phyloP scores from a whole-genome alignment of 2,888 invertebrate species.

The Scaptomyza cyrtandrae region DNA sequence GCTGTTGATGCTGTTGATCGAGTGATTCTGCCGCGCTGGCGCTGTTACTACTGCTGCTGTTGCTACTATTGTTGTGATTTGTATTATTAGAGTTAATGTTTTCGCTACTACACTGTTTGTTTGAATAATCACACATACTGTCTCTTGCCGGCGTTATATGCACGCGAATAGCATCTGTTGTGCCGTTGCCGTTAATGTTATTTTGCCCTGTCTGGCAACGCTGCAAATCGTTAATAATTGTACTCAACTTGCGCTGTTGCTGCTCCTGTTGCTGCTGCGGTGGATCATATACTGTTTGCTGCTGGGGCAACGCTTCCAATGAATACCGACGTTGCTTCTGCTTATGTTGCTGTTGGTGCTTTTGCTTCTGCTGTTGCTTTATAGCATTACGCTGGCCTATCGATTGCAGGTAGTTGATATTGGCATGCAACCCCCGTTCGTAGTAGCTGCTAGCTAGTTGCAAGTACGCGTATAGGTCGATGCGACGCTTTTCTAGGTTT shows the following conservation, averaged over 20 bases:
- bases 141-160: conserved; percentile 65
- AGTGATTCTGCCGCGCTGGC: conserved; percentile 10
- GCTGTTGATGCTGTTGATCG: conserved; percentile 46
- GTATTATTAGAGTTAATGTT: conserved; percentile 13
- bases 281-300: conserved; percentile 28
- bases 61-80: background rate
- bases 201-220: conserved; percentile 30
- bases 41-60: conserved; percentile 19
- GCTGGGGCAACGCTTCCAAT: conserved; percentile 38
- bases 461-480: conserved; percentile 68
- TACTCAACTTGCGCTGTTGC: conserved; percentile 31
- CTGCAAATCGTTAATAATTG: conserved; percentile 52
- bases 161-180: conserved; percentile 70
- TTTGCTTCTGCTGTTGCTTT: conserved; percentile 48
- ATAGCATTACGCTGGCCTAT: conserved; percentile 79
- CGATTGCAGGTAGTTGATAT: conserved; percentile 83
- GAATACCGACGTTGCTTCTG: conserved; percentile 28
- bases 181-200: background rate
- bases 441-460: conserved; percentile 83
- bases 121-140: conserved; percentile 62
- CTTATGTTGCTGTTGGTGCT: conserved; percentile 33
- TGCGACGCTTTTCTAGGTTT: conserved; percentile 63
- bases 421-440: conserved; percentile 81
- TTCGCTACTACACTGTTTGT: conserved; percentile 2
- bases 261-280: background rate